A percentile compares a stretch with the other conserved stretches of the same genome.
Evolutionary conservation across 2,113 vertebrate species (phyloP).

Genomic region (Pseudonaja textilis): DNA sequence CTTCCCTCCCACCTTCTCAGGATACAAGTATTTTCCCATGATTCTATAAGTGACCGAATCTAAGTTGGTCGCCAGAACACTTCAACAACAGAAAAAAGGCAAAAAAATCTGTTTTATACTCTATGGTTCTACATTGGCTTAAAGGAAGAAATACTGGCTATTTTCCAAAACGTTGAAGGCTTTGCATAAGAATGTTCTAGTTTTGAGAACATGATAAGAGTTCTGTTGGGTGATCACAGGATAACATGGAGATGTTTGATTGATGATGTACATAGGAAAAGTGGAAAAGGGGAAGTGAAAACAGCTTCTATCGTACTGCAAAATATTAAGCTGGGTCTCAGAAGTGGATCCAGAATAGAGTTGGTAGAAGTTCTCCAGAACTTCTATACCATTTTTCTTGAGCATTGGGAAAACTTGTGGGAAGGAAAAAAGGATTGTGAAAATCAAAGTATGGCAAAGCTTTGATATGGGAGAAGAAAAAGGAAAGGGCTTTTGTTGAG

Average conservation of each 20-base stretch:
- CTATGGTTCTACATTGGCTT: neutral
- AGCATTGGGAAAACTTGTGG: neutral
- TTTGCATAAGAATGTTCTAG: neutral
- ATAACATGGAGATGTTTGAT: neutral
- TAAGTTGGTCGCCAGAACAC: neutral
- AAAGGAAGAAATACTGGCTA: neutral
- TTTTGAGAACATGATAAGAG: neutral
- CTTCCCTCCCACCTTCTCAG: neutral
- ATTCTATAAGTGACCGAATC: neutral
- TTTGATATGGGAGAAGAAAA: neutral
- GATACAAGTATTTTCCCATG: neutral
- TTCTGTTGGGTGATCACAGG: neutral
- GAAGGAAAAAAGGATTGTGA: neutral
- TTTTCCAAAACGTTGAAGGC: neutral
- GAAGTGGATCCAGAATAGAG: neutral
- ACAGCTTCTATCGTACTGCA: slow-evolving; percentile 36
- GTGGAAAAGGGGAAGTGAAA: slow-evolving; percentile 42
- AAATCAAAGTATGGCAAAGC: neutral
- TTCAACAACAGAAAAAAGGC: neutral
- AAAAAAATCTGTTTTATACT: neutral
- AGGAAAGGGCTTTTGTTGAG: neutral
- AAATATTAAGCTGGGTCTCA: neutral
- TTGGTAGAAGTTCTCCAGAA: neutral
- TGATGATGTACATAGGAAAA: neutral
- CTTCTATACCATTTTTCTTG: neutral